Conservation (phyloP, 2,797 vertebrate genomes). For the Neopelma chrysocephalum region DNA sequence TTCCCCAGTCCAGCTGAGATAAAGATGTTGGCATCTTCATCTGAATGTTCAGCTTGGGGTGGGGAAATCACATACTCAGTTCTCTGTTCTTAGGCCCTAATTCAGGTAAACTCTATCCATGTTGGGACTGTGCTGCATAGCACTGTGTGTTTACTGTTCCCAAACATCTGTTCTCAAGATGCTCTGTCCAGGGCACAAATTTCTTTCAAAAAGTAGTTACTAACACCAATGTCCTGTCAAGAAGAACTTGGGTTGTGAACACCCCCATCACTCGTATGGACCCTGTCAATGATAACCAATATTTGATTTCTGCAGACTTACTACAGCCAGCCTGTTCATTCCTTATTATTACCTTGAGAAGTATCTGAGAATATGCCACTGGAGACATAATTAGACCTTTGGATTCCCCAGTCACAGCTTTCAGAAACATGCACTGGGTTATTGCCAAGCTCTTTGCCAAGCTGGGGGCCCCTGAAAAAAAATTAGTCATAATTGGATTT, state of each 20-base stretch:
- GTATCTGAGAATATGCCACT: background rate
- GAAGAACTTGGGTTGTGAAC: background rate
- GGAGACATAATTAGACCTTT: background rate
- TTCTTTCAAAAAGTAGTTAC: background rate
- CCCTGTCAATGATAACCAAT: fast-evolving
- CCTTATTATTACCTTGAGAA: background rate
- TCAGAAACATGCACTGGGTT: background rate
- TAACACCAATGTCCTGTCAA: no score
- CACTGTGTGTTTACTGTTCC: background rate
- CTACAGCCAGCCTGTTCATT: background rate
- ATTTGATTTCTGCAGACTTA: background rate
- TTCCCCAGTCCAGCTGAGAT: background rate
- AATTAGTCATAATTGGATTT: background rate
- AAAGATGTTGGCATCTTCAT: background rate
- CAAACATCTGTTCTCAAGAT: background rate
- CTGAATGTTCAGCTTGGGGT: background rate
- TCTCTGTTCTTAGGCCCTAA: background rate
- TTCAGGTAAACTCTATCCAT: background rate
- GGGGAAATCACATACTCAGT: background rate
- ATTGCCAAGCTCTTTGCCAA: background rate
- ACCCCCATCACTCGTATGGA: fast-evolving
- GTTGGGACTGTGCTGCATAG: background rate
- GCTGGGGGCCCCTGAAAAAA: background rate
- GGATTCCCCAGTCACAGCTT: background rate
- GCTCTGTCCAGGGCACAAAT: background rate